Evolutionary conservation across 2,888 invertebrate genomes (phyloP).

Genomic region (Chymomyza procnemis): DNA sequence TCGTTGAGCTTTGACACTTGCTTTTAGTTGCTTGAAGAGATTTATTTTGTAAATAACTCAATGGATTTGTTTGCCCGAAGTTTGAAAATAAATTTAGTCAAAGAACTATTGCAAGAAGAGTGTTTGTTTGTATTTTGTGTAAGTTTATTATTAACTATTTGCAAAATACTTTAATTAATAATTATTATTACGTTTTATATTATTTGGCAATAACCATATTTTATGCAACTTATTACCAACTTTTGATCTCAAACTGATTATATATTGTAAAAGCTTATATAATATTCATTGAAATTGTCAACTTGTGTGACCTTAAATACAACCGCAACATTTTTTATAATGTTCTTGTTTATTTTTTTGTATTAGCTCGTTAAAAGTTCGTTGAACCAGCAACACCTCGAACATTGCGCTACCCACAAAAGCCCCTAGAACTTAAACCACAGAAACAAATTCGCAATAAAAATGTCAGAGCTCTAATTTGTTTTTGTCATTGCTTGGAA

Average conservation of each 20-base stretch:
- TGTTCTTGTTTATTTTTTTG: too few species aligned
- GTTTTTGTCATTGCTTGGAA: constrained; percentile 42
- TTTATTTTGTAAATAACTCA: constrained; percentile 14
- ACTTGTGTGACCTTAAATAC: neutral
- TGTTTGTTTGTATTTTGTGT: neutral
- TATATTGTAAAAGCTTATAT: neutral
- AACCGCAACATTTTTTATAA: neutral
- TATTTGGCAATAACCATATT: neutral
- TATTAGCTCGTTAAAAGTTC: neutral
- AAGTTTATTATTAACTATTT: too few species aligned
- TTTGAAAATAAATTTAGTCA: constrained; percentile 3
- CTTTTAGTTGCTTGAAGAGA: neutral
- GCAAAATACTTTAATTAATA: too few species aligned
- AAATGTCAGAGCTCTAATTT: constrained; percentile 65
- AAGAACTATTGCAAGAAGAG: neutral
- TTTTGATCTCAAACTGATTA: neutral
- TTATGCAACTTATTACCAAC: neutral
- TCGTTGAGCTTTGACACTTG: constrained; percentile 7
- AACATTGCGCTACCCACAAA: neutral
- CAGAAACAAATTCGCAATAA: constrained; percentile 54
- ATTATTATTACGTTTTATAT: too few species aligned
- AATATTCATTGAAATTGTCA: neutral
- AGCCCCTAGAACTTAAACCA: constrained; percentile 8
- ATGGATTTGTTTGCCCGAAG: constrained; percentile 7
- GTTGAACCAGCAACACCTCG: neutral